Evolutionary conservation across 2,888 invertebrate species (phyloP), one percentile per base, ranked within the genome.

Genomic region (Erebia palarica): DNA sequence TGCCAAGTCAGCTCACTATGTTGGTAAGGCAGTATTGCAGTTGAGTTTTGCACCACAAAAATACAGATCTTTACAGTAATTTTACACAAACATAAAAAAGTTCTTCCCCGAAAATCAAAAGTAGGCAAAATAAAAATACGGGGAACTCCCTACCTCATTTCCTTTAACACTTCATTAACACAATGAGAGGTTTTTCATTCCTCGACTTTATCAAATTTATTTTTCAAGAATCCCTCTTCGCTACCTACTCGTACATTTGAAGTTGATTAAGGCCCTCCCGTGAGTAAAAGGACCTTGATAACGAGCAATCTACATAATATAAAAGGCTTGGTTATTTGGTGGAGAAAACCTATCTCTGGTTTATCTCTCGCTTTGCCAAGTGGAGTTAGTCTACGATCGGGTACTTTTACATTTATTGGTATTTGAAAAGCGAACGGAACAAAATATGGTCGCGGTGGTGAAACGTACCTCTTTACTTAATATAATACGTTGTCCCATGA

Each of bases 191-290:
- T 59, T 65, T 70, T 70, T 59, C 59, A 61, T 44, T 18, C 42
- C 44, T 13, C 51, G 55, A 55, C 18, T 53, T 72, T 72, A 69
- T 53, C 21, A 63, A 67, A 70, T 72, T 70, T 69, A 59, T 70
- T 70, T 73, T 64, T 61, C 72, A 66, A 58, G 47, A 57, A 57
- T 16, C 16, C n/a, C n/a, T 53, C 55, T 61, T 51, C 36, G 2
- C 57, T 18, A 42, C 57, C 47, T 58, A 65, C 68, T 70, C 70
- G 65, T 27, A 61, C 53, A 57, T 69, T 72, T 63, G 21, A 65
- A 72, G 61, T 72, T 69, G 49, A 61, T 69, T 72, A 69, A 72
- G 42, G 61, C 57, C 42, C 36, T 55, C 55, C 71, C 16, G 58
- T 65, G 51, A 65, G 60, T 59, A 16, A 65, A 60, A 42, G 21